phyloP scores from a whole-genome alignment of 2,797 vertebrate species.

The Mormyrus proboscirostris region DNA sequence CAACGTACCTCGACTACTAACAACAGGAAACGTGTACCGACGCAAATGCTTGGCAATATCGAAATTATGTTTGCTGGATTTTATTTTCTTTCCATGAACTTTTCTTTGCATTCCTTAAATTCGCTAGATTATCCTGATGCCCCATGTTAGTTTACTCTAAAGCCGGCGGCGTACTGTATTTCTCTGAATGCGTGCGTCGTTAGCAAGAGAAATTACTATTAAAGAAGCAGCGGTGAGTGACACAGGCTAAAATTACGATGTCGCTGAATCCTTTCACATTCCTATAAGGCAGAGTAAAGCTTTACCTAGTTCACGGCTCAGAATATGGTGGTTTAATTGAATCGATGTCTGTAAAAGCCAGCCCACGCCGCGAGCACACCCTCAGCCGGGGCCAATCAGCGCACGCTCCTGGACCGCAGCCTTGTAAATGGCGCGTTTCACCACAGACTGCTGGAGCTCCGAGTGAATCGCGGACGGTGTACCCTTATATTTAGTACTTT shows the following conservation, averaged over 20 bases:
- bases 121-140: background rate
- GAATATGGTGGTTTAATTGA: slow-evolving; percentile 53
- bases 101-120: background rate
- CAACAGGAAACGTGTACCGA: background rate
- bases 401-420: slow-evolving; percentile 47
- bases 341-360: slow-evolving; percentile 57
- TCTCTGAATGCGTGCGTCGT: background rate
- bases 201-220: background rate
- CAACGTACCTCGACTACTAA: slow-evolving; percentile 19
- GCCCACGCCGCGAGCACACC: slow-evolving; percentile 63
- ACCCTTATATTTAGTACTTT: slow-evolving; percentile 34
- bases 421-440: slow-evolving; percentile 54
- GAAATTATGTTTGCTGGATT: background rate
- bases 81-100: background rate
- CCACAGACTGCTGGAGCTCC: slow-evolving; percentile 45
- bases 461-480: slow-evolving; percentile 30
- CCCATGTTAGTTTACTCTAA: background rate
- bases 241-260: background rate
- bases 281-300: slow-evolving; percentile 17
- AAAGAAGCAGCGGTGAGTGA: background rate
- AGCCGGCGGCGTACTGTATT: background rate
- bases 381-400: slow-evolving; percentile 62
- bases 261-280: slow-evolving; percentile 13
- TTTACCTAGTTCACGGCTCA: slow-evolving; percentile 47
- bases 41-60: background rate